Percentiles rank a stretch among this genome's conserved stretches.
phyloP scores from a whole-genome alignment of 2,113 vertebrate genomes.

The Urocolius indicus region DNA sequence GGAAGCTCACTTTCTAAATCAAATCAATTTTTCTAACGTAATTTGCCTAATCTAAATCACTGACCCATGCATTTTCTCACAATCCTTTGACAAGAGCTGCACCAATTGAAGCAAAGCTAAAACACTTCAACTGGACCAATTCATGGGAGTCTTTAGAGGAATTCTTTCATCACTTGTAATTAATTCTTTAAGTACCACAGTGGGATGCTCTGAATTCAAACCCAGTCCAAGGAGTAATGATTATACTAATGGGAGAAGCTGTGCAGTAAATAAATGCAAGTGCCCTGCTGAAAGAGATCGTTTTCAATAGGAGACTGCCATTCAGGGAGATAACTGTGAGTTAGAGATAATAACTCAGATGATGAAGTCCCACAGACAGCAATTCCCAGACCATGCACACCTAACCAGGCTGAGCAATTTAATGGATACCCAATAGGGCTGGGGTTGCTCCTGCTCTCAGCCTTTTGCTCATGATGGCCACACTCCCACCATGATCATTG shows the following conservation, averaged over 20 bases:
- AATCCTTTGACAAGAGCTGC: conserved; percentile 61
- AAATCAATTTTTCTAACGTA: conserved; percentile 64
- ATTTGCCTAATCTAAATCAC: conserved; percentile 55
- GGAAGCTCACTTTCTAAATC: conserved; percentile 57
- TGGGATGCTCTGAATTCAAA: conserved; percentile 68
- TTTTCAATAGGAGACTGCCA: neutral
- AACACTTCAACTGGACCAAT: conserved; percentile 61
- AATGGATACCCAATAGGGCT: neutral
- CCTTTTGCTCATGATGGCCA: neutral
- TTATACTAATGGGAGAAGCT: conserved; percentile 71
- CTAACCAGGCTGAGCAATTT: neutral
- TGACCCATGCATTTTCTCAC: conserved; percentile 54
- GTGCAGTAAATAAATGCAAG: conserved; percentile 68
- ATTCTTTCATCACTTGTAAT: conserved; percentile 69
- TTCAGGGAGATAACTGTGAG: neutral
- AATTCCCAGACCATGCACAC: neutral
- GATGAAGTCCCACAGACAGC: neutral
- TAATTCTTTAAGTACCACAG: conserved; percentile 68
- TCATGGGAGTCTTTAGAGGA: conserved; percentile 60
- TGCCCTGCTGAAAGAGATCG: conserved; percentile 19
- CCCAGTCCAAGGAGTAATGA: conserved; percentile 65
- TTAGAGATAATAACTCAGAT: conserved; percentile 7
- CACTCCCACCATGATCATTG: rapidly evolving
- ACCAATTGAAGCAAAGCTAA: conserved; percentile 56
- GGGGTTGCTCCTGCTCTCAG: neutral